phyloP scores from a whole-genome alignment of 2,113 vertebrate species.

The Neodontobutis hainanensis region DNA sequence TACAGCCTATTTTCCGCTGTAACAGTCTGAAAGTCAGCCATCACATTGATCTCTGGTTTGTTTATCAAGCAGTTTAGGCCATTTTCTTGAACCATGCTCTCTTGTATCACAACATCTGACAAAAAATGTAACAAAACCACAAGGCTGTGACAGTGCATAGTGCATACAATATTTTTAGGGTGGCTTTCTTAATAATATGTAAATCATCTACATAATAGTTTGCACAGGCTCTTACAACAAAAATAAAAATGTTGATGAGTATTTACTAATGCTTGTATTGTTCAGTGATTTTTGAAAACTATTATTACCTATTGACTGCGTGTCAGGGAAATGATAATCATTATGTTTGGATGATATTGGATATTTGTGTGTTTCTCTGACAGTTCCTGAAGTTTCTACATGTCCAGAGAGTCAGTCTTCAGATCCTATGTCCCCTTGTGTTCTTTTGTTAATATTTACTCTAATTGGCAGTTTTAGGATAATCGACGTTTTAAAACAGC shows the following conservation, averaged over 20 bases:
- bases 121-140: too few species aligned
- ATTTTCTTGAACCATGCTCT: slow-evolving; percentile 78
- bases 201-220: too few species aligned
- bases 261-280: too few species aligned
- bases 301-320: too few species aligned
- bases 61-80: slow-evolving; percentile 85
- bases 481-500: too few species aligned
- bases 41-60: slow-evolving; percentile 81
- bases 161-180: too few species aligned
- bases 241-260: too few species aligned
- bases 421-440: slow-evolving; percentile 1
- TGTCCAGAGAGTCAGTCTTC: neutral
- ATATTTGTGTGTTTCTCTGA: slow-evolving; percentile 59
- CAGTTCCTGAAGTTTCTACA: slow-evolving; percentile 67
- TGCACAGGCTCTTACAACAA: too few species aligned
- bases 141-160: too few species aligned
- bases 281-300: too few species aligned
- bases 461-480: neutral
- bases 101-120: slow-evolving; percentile 69
- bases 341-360: too few species aligned
- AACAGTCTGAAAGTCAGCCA: slow-evolving; percentile 73
- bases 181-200: too few species aligned
- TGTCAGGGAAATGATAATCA: neutral
- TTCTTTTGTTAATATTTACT: neutral
- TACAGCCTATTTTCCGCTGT: slow-evolving; percentile 81